phyloP scores from a whole-genome alignment of 2,113 vertebrate species.

The Rhodinocichla rosea region DNA sequence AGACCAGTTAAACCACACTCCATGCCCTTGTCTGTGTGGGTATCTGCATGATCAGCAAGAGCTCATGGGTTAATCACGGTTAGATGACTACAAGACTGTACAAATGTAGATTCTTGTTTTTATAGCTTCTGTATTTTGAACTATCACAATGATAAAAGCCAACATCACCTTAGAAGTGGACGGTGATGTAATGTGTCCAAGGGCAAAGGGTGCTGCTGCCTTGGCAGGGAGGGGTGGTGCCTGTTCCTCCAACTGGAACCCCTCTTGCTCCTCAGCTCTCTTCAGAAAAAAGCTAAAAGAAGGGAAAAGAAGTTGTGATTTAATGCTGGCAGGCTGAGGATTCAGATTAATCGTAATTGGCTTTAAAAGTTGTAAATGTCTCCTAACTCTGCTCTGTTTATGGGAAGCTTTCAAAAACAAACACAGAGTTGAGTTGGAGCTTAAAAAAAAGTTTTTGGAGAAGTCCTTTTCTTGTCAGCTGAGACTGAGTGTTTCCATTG shows the following conservation, averaged over 20 bases:
- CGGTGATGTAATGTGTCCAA: accelerated
- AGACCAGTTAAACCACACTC: background rate
- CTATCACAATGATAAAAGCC: background rate
- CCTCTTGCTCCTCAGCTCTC: background rate
- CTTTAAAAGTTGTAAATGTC: background rate
- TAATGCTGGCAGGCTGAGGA: background rate
- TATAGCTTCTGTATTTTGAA: background rate
- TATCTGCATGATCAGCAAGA: background rate
- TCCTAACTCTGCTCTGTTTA: background rate
- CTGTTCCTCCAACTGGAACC: background rate
- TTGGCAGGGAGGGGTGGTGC: background rate
- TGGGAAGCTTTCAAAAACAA: background rate
- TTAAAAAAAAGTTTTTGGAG: background rate
- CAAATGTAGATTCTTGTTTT: background rate
- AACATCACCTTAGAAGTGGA: background rate
- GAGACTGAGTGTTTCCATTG: background rate
- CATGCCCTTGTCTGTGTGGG: background rate
- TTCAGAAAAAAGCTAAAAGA: background rate
- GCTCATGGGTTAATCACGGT: background rate
- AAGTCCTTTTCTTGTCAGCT: background rate
- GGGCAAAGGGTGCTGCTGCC: background rate
- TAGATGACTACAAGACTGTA: background rate
- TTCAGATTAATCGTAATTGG: background rate
- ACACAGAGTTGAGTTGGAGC: background rate
- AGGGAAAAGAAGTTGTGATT: background rate